A percentile compares a stretch with the other conserved stretches of the same genome.
These are phyloP conservation scores for Hippotragus niger DNA, from an alignment of 2,113 vertebrate genomes.

Conservation along the genomic window DNA sequence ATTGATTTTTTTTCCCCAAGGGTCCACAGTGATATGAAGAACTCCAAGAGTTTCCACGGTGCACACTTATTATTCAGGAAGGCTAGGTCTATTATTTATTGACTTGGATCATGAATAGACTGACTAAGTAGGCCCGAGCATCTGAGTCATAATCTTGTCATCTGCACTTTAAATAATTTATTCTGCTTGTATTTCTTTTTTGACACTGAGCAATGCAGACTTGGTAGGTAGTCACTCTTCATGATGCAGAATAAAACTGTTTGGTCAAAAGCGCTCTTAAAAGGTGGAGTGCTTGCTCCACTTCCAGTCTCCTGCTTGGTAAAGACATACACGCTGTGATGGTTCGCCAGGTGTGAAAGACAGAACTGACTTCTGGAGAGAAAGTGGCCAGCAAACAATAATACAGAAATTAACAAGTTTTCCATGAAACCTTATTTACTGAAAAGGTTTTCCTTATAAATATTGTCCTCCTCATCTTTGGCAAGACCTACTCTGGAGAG, in stretches of 20 bases:
- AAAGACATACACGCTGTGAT: neutral
- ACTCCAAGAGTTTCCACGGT: neutral
- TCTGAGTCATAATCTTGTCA: slow-evolving; percentile 51
- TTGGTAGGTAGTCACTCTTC: neutral
- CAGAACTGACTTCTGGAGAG: neutral
- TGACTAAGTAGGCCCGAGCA: neutral
- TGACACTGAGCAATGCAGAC: neutral
- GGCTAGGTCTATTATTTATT: slow-evolving; percentile 26
- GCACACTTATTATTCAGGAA: neutral
- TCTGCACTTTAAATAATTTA: slow-evolving; percentile 45
- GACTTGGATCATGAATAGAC: neutral
- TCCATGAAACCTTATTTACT: neutral
- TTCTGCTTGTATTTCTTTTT: slow-evolving; percentile 43
- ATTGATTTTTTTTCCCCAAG: neutral
- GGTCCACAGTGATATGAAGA: neutral
- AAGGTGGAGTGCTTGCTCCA: neutral
- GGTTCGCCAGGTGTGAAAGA: neutral
- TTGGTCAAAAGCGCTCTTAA: neutral
- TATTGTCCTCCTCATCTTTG: neutral
- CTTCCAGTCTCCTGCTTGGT: neutral
- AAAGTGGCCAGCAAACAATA: neutral
- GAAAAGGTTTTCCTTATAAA: neutral
- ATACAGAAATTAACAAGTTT: neutral
- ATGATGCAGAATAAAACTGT: slow-evolving; percentile 26
- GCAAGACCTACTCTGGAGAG: neutral